phyloP scores from a whole-genome alignment of 2,113 vertebrate species.

The Gopherus flavomarginatus region DNA sequence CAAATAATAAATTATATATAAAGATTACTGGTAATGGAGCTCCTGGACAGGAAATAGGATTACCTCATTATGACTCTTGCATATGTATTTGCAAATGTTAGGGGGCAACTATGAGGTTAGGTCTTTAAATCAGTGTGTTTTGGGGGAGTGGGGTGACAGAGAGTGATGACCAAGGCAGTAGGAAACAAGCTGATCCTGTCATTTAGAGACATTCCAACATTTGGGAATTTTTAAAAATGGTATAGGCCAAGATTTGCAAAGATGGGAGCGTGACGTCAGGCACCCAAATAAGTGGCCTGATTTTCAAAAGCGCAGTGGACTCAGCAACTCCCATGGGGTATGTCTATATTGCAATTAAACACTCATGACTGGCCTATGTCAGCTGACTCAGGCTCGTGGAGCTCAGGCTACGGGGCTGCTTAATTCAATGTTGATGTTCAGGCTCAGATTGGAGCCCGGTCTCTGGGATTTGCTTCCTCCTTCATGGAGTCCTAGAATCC shows the following conservation, averaged over 20 bases:
- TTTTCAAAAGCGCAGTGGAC: not conserved
- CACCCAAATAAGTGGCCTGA: not conserved
- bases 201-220: not conserved
- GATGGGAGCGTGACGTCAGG: not conserved
- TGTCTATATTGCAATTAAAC: not conserved
- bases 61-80: not conserved
- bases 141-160: not conserved
- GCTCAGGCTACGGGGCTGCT: not conserved
- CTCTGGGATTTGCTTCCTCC: not conserved
- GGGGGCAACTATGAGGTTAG: not conserved
- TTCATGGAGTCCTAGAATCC: not conserved
- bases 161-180: not conserved
- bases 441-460: not conserved
- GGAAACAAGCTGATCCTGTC: not conserved
- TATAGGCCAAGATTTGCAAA: not conserved
- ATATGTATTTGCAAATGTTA: not conserved
- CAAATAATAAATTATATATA: not conserved
- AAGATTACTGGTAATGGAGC: constrained; percentile 1
- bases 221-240: not conserved
- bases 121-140: not conserved
- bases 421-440: not conserved
- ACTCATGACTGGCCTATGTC: not conserved
- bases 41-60: not conserved
- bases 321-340: not conserved
- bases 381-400: not conserved